These are phyloP conservation scores for Polyommatus icarus DNA, from an alignment of 2,888 invertebrate genomes.

Conservation along the genomic window DNA sequence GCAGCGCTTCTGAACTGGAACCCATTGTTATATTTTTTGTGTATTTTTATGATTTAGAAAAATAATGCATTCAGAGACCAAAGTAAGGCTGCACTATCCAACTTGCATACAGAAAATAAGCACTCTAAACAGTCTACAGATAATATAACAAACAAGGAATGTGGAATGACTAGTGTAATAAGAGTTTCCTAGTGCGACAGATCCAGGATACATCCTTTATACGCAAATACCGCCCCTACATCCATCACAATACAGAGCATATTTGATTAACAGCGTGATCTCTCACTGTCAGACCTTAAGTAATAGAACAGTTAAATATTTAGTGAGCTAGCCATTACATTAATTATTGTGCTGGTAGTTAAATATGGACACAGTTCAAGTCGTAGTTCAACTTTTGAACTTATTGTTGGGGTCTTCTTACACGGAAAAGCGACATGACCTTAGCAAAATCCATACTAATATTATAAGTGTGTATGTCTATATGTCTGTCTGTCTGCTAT, in stretches of 20 bases:
- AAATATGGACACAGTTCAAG: constrained; percentile 12
- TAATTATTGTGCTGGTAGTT: constrained; percentile 4
- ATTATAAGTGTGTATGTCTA: not conserved
- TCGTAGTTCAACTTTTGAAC: not conserved
- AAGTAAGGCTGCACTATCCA: no score
- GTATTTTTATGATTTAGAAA: no score
- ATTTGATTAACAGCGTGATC: not conserved
- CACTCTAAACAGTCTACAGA: not conserved
- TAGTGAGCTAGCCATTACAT: constrained; percentile 30
- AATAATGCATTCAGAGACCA: no score
- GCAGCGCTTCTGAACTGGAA: no score
- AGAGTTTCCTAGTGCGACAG: not conserved
- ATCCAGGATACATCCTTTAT: not conserved
- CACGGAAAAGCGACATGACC: no score
- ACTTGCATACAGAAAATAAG: no score
- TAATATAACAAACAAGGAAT: not conserved
- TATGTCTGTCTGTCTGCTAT: not conserved
- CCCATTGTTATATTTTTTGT: no score
- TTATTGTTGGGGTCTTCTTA: not conserved
- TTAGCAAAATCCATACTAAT: no score
- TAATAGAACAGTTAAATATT: constrained; percentile 31
- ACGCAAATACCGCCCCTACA: not conserved
- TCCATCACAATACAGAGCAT: not conserved
- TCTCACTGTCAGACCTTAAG: constrained; percentile 27
- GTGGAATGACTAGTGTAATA: not conserved